phyloP scores from a whole-genome alignment of 2,113 vertebrate species.

The Erinaceus europaeus region DNA sequence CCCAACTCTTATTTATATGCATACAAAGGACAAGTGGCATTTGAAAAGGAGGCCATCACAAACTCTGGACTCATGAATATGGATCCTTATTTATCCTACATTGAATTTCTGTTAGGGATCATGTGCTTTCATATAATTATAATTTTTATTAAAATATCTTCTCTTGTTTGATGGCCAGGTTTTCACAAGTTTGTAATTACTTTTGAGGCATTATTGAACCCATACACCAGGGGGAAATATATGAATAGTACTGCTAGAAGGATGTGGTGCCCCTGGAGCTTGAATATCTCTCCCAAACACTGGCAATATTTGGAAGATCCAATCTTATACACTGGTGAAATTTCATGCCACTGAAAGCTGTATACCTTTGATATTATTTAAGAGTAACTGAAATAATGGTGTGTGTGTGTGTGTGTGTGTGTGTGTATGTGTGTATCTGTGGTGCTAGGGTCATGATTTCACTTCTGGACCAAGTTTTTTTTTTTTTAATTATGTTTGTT shows the following conservation, averaged over 20 bases:
- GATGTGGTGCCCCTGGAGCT: background rate
- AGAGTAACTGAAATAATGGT: background rate
- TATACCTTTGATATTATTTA: background rate
- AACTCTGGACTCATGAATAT: background rate
- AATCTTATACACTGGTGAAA: background rate
- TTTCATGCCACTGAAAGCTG: background rate
- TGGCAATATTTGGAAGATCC: background rate
- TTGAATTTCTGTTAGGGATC: background rate
- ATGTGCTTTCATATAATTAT: background rate
- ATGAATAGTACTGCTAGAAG: background rate
- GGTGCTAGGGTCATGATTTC: no score
- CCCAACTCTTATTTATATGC: background rate
- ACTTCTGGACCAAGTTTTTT: no score
- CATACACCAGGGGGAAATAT: background rate
- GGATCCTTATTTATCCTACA: background rate
- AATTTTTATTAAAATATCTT: constrained; percentile 2
- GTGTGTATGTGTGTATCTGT: no score
- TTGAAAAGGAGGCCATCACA: background rate
- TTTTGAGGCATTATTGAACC: background rate
- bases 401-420: no score
- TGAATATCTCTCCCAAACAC: background rate
- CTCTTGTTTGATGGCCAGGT: background rate
- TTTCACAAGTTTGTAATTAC: background rate
- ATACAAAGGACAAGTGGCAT: background rate
- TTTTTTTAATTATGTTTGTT: no score